Conservation (phyloP, 2,113 vertebrate genomes). For the Callaeas wilsoni region DNA sequence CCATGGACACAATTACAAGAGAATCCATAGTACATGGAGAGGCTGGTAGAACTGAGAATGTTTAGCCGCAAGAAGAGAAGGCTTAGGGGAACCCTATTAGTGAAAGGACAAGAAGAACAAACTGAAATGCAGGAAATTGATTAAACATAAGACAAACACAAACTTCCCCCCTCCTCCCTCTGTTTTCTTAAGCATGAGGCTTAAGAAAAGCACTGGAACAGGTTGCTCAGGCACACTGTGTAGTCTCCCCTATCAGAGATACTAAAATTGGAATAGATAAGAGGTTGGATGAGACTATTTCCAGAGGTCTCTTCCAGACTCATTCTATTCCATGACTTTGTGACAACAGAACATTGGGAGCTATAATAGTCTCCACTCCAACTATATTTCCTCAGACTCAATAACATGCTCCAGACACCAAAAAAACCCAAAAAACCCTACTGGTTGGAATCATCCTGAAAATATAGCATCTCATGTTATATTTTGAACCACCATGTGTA, state of each 20-base stretch:
- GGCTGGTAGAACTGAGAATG: background rate
- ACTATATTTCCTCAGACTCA: background rate
- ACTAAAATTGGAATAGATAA: background rate
- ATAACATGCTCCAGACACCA: background rate
- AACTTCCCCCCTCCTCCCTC: background rate
- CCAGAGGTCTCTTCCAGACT: background rate
- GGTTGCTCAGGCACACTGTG: background rate
- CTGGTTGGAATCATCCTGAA: background rate
- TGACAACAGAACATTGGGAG: background rate
- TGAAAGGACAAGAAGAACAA: background rate
- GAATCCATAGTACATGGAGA: background rate
- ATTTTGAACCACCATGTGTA: background rate
- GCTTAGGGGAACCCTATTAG: background rate
- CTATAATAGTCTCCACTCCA: background rate
- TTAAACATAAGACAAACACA: background rate
- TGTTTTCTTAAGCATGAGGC: background rate
- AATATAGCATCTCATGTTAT: background rate
- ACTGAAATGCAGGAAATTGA: background rate
- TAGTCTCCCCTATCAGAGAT: background rate
- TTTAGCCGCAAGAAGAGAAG: background rate
- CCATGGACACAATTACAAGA: background rate
- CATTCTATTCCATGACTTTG: background rate
- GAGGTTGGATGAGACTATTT: background rate
- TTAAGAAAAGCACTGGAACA: background rate
- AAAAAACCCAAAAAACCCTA: background rate